Percentiles rank a stretch among this genome's conserved stretches.
Evolutionary conservation across 2,797 vertebrate genomes (phyloP).

Genomic region (Sebastes diploproa): DNA sequence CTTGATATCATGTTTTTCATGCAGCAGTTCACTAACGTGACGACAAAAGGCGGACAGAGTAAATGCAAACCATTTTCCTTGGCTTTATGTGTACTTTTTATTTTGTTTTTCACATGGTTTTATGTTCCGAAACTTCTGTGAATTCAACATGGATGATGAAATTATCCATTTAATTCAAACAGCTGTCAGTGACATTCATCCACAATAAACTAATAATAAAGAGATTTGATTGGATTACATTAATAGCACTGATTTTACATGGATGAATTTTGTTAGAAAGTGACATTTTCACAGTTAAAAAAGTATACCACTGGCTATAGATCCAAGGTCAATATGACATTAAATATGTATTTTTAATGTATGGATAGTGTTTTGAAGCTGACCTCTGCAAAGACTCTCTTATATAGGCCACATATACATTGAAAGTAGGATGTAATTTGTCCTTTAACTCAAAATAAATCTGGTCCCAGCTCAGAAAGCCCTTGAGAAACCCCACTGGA

Average conservation of each 20-base stretch:
- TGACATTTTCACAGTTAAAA: not conserved
- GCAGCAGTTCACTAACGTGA: slow-evolving; percentile 43
- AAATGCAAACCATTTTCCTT: slow-evolving; percentile 7
- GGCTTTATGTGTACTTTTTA: slow-evolving; percentile 4
- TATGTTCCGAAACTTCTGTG: slow-evolving; percentile 4
- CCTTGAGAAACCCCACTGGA: slow-evolving; percentile 8
- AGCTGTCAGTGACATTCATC: not conserved
- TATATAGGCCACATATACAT: not conserved
- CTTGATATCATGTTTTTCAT: slow-evolving; percentile 41
- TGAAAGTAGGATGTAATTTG: slow-evolving; percentile 12
- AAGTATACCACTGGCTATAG: not conserved
- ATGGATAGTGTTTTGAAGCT: not conserved
- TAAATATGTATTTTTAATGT: not conserved
- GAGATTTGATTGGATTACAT: not conserved
- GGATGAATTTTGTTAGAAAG: not conserved
- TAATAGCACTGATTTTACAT: not conserved
- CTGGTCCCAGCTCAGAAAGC: slow-evolving; percentile 12
- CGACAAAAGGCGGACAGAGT: slow-evolving; percentile 34
- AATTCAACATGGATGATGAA: not conserved
- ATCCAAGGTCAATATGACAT: not conserved
- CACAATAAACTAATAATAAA: not conserved
- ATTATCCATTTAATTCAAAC: not conserved
- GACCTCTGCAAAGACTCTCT: not conserved
- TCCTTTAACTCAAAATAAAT: slow-evolving; percentile 31
- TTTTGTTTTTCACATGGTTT: slow-evolving; percentile 31